Evolutionary conservation across 2,113 vertebrate species (phyloP), one percentile per base, ranked within the genome.

Genomic region (Chaetodon auriga): DNA sequence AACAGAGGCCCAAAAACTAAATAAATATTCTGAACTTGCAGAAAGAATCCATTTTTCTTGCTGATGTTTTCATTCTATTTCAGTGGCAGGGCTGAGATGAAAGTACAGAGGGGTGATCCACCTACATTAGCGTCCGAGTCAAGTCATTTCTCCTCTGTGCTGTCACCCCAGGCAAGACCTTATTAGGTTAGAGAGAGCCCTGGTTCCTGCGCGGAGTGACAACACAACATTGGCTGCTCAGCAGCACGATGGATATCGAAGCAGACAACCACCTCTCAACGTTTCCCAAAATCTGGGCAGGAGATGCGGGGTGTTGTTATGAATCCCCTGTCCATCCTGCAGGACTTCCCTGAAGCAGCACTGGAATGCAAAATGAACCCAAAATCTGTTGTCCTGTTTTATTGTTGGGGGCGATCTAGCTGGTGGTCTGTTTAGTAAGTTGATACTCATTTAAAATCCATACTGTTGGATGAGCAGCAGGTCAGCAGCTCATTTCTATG

Each of bases 131-230:
- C 63, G 90, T 89, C 81, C 85, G 63, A 83, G 91, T 85, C 87
- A 84, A 90, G 83, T 92, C 87, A 91, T 94, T 89, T 93, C 85
- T 90, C 90, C 85, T 88, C 84, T 12, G 49, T 43, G 43, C 84
- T 76, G 86, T 89, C 88, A 77, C 87, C 91, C 81, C 69, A 53
- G 90, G 88, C 82, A 75, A 87, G 82, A 80, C 91, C 91, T 89
- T 91, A 93, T 93, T 92, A 92, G 90, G 94, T 90, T 91, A 86
- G 83, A 87, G 76, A 87, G 82, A 68, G 88, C 35, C 87, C 87
- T 58, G 49, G 82, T 84, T 93, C 84, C 82, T 86, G 62, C 75
- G 3, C 82, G 78, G 80, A 73, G 84, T 78, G 86, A 89, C 89
- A 90, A 87, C 86, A 85, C 85, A 90, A 90, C 87, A 85, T 19